These are phyloP conservation scores for Watsonalla cultraria DNA, from an alignment of 2,888 invertebrate genomes.

Conservation along the genomic window DNA sequence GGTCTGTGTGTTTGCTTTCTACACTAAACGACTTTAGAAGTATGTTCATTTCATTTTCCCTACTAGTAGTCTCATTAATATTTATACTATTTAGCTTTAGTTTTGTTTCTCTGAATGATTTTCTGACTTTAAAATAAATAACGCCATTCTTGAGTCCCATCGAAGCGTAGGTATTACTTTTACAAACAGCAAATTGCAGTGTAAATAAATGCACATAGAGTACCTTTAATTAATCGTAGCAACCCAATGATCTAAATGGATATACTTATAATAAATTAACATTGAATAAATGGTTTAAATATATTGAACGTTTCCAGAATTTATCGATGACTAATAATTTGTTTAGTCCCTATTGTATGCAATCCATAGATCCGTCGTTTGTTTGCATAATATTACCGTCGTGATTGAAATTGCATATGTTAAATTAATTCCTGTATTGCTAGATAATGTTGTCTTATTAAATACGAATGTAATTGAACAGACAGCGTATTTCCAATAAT, in stretches of 20 bases:
- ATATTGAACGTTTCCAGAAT: constrained; percentile 18
- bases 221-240: constrained; percentile 12
- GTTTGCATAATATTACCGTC: background rate
- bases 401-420: background rate
- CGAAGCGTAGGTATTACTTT: background rate
- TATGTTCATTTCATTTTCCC: constrained; percentile 10
- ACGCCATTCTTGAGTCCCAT: background rate
- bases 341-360: constrained; percentile 1
- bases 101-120: too few species aligned
- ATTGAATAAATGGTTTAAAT: constrained; percentile 33
- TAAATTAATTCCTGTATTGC: background rate
- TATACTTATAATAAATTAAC: constrained; percentile 30
- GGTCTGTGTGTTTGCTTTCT: constrained; percentile 25
- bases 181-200: background rate
- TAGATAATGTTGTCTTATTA: background rate
- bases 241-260: constrained; percentile 29
- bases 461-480: background rate
- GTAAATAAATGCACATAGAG: constrained; percentile 1
- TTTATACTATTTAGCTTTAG: background rate
- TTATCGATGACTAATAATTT: constrained; percentile 7
- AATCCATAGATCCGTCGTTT: background rate
- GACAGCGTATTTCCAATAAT: too few species aligned
- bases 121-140: too few species aligned
- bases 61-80: background rate
- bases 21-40: constrained; percentile 22